Percentiles rank a stretch among this genome's conserved stretches.
Conservation (phyloP, 2,113 vertebrate genomes). For the Dolichotis patagonum region DNA sequence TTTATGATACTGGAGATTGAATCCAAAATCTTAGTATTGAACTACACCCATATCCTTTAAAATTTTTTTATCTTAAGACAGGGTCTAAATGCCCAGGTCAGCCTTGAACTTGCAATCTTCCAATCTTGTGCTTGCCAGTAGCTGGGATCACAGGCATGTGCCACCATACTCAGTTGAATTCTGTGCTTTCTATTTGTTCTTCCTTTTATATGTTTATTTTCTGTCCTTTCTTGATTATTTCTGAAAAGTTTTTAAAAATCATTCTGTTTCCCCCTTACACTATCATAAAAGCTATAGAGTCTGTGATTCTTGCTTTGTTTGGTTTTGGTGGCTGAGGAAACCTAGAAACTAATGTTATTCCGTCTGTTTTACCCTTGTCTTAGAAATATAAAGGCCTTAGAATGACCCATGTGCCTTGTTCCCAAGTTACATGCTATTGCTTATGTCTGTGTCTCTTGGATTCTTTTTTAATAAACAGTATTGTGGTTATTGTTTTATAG, state of each 20-base stretch:
- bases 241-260: not conserved
- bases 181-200: not conserved
- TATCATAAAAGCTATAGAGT: not conserved
- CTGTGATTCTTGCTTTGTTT: not conserved
- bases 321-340: not conserved
- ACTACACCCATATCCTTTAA: not conserved
- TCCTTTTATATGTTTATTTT: not conserved
- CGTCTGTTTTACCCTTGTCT: not conserved
- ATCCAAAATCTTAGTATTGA: not conserved
- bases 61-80: not conserved
- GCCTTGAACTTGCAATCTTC: not conserved
- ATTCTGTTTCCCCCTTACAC: not conserved
- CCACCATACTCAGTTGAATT: not conserved
- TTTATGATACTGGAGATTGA: not conserved
- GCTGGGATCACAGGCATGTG: not conserved
- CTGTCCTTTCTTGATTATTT: not conserved
- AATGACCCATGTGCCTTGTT: not conserved
- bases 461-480: not conserved
- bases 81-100: not conserved
- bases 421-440: not conserved
- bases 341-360: not conserved
- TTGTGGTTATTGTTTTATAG: not conserved
- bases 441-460: not conserved
- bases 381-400: not conserved
- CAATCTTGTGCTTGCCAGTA: not conserved